Evolutionary conservation across 2,113 vertebrate species (phyloP).

Genomic region (Falco punctatus): DNA sequence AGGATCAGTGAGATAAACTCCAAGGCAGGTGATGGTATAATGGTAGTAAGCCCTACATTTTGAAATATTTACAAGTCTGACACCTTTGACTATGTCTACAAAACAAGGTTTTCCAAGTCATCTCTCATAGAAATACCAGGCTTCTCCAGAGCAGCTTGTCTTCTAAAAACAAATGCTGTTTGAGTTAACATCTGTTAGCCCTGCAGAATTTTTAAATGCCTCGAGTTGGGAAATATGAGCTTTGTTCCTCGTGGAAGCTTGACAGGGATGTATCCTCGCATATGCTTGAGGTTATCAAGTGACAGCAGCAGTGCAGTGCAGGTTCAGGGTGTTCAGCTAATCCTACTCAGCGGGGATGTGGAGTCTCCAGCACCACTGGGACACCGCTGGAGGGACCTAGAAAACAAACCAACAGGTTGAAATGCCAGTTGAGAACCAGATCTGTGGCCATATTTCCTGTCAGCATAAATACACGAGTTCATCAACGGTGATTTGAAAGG

Average conservation of each 20-base stretch:
- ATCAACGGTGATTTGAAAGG: background rate
- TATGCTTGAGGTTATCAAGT: accelerated
- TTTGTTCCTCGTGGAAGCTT: background rate
- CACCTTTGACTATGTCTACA: background rate
- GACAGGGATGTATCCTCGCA: accelerated
- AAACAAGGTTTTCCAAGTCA: background rate
- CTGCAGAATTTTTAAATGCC: background rate
- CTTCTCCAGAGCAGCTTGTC: background rate
- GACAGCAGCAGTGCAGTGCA: background rate
- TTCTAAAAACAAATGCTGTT: background rate
- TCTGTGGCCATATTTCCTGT: background rate
- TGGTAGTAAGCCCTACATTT: background rate
- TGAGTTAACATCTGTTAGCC: background rate
- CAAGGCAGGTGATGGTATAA: background rate
- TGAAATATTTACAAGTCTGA: background rate
- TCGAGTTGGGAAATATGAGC: background rate
- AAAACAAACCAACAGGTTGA: background rate
- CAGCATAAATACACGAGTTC: background rate
- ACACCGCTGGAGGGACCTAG: background rate
- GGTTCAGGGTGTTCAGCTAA: background rate
- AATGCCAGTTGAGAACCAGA: background rate
- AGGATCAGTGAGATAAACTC: background rate
- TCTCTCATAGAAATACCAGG: background rate
- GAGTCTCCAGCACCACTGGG: background rate
- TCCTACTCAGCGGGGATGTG: background rate